These are phyloP conservation scores for Chelon auratus DNA, from an alignment of 2,797 vertebrate genomes.

Conservation along the genomic window DNA sequence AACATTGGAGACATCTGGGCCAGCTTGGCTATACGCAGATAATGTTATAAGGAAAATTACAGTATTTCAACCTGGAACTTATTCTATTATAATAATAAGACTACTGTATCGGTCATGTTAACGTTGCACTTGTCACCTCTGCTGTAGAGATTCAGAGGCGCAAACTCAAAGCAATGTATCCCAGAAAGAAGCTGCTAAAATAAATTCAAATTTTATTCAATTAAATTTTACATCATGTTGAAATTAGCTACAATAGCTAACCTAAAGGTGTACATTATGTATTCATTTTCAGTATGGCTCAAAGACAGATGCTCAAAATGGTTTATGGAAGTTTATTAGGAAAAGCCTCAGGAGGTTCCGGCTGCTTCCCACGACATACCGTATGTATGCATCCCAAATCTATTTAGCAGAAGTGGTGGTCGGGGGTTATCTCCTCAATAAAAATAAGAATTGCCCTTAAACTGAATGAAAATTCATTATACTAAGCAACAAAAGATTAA, in stretches of 20 bases:
- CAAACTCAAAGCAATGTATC: no score
- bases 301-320: not conserved
- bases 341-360: not conserved
- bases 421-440: not conserved
- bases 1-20: not conserved
- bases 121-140: not conserved
- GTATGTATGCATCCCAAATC: not conserved
- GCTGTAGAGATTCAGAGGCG: no score
- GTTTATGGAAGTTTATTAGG: not conserved
- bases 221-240: no score
- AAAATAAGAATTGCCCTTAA: not conserved
- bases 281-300: not conserved
- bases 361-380: not conserved
- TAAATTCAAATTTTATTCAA: no score
- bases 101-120: not conserved
- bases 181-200: no score
- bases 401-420: not conserved
- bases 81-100: not conserved
- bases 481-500: not conserved
- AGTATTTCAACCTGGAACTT: not conserved
- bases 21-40: not conserved
- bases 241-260: not conserved
- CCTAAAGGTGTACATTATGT: not conserved
- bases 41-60: not conserved
- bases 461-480: not conserved